These are phyloP conservation scores for Propithecus coquereli DNA, from an alignment of 2,113 vertebrate genomes.

Conservation along the genomic window DNA sequence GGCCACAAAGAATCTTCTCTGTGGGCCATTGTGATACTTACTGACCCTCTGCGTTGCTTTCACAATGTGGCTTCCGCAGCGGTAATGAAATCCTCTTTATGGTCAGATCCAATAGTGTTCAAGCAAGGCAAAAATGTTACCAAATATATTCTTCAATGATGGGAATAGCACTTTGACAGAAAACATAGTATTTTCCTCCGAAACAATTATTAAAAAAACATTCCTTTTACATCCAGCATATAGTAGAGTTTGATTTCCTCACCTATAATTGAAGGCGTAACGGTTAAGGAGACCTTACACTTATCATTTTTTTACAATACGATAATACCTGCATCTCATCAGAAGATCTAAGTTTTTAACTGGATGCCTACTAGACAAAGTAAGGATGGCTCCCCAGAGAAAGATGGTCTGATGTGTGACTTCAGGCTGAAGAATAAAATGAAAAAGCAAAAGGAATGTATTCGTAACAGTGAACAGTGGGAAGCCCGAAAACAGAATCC, in stretches of 20 bases:
- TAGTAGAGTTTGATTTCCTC: background rate
- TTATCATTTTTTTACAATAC: background rate
- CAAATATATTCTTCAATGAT: background rate
- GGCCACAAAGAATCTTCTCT: background rate
- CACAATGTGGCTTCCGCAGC: background rate
- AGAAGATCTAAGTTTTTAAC: slow-evolving; percentile 18
- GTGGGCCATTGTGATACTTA: background rate
- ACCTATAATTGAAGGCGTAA: background rate
- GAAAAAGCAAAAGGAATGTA: background rate
- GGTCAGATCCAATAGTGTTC: background rate
- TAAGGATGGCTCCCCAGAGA: background rate
- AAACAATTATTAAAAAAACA: background rate
- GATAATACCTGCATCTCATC: background rate
- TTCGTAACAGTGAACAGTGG: background rate
- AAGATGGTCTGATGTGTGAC: background rate
- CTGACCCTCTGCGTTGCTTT: background rate
- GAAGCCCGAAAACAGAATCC: background rate
- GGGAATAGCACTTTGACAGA: background rate
- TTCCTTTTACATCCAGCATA: background rate
- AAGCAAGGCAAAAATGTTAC: background rate
- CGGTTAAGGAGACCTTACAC: background rate
- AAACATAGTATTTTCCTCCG: background rate
- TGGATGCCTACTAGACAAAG: background rate
- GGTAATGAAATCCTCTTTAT: background rate
- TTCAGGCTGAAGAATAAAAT: slow-evolving; percentile 33